A percentile compares a stretch with the other conserved stretches of the same genome.
phyloP scores from a whole-genome alignment of 2,113 vertebrate species.

The Coturnix japonica region DNA sequence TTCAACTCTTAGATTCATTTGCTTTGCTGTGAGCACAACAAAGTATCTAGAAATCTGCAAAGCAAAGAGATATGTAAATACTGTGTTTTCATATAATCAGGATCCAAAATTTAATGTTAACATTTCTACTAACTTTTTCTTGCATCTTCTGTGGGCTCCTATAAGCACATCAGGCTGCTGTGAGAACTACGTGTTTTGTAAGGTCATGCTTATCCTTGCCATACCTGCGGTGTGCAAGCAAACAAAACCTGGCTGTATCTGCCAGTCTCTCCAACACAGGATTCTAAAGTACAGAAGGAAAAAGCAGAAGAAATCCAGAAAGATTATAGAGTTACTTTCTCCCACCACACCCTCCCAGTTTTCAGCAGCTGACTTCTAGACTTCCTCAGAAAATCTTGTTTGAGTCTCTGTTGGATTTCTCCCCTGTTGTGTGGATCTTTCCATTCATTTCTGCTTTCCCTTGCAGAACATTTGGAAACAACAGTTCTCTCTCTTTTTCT shows the following conservation, averaged over 20 bases:
- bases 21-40: background rate
- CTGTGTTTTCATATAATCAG: background rate
- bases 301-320: background rate
- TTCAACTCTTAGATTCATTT: background rate
- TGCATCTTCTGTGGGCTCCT: background rate
- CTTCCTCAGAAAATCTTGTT: background rate
- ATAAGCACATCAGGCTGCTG: background rate
- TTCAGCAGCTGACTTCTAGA: background rate
- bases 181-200: background rate
- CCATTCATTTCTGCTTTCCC: background rate
- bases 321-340: background rate
- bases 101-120: background rate
- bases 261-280: background rate
- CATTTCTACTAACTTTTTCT: background rate
- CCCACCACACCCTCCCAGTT: background rate
- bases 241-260: background rate
- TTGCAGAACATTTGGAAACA: slow-evolving; percentile 9
- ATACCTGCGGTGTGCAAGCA: background rate
- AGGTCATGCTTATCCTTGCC: background rate
- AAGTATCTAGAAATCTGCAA: background rate
- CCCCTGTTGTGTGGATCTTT: background rate
- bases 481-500: accelerated
- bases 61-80: background rate
- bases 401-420: background rate
- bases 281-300: background rate